phyloP scores from a whole-genome alignment of 2,113 vertebrate genomes.

The Cynoglossus semilaevis region DNA sequence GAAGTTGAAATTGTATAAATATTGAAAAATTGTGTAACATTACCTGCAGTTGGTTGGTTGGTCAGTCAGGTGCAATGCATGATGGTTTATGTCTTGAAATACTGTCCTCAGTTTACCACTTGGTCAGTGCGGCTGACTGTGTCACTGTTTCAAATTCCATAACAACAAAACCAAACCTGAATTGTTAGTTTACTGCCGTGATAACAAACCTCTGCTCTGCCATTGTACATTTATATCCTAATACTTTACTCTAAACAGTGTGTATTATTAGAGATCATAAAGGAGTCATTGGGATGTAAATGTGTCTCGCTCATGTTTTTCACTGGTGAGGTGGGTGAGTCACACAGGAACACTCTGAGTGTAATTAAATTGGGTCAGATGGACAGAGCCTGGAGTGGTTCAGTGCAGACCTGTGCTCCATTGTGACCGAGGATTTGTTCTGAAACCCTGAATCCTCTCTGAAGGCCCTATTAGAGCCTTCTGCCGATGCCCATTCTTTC shows the following conservation, averaged over 20 bases:
- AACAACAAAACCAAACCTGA: too few species aligned
- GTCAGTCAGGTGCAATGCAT: too few species aligned
- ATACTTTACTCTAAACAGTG: slow-evolving; percentile 1
- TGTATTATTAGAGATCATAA: slow-evolving; percentile 2
- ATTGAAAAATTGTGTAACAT: too few species aligned
- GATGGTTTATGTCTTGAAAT: too few species aligned
- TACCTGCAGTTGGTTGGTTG: too few species aligned
- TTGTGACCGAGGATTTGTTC: slow-evolving; percentile 55
- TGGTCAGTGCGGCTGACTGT: too few species aligned
- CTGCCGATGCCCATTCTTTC: slow-evolving; percentile 42
- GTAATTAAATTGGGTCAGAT: slow-evolving; percentile 55
- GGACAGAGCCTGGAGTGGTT: slow-evolving; percentile 34
- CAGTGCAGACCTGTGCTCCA: slow-evolving; percentile 45
- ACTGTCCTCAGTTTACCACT: too few species aligned
- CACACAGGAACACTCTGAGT: slow-evolving; percentile 16
- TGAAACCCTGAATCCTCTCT: slow-evolving; percentile 57
- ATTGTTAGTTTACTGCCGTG: too few species aligned
- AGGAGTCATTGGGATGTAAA: slow-evolving; percentile 20
- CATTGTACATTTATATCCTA: slow-evolving; percentile 9
- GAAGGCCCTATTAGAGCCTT: slow-evolving; percentile 56
- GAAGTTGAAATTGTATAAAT: too few species aligned
- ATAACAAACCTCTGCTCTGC: not conserved
- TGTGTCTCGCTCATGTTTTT: slow-evolving; percentile 14
- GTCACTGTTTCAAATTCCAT: too few species aligned
- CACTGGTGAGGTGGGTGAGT: slow-evolving; percentile 32